Base-by-base conservation (phyloP, 2,888 invertebrate genomes). In the Catotricha subobsoleta region DNA sequence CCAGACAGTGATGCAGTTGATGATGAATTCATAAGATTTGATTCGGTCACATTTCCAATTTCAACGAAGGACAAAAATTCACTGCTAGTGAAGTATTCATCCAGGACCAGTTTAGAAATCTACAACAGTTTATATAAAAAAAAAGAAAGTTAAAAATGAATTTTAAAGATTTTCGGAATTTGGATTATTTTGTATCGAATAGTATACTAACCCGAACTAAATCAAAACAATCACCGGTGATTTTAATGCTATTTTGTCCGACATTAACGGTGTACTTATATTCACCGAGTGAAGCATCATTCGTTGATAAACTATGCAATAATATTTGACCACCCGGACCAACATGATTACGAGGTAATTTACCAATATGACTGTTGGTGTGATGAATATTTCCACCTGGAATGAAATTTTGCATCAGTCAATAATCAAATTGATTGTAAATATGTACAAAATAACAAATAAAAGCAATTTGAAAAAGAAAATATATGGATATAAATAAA, bases 241-340 rank as follows among this genome's bases (percentile, higher is more conserved):
- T 82, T 68, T 82, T 84, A 54, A 90, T 71, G 54, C 79, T 75
- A 64, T 82, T 78, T 59, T 76, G 75, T 48, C 83, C 84, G 54
- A 86, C 77, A 52, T 75, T 76, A 49, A 88, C 86, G 48, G 87
- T 86, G 63, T 86, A 84, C 62, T 82, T 84, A 64, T 82, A 88
- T 67, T 88, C 87, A 55, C 81, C 82, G 55, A 83, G 67, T 51
- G 76, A 78, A 51, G 82, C 81, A 66, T 84, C 84, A 64, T 79
- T 82, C 52, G 81, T 80, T 54, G 82, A 81, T 59, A 77, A 72
- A 64, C 81, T 82, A 64, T 83, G 82, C 52, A 80, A 71, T 47
- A 83, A 65, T 49, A 57, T 51, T 54, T 44, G 45, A 36, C 49
- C 39, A 19, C n/a, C 10, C 15, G 30, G 10, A 15, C 43, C 30